A percentile compares a stretch with the other conserved stretches of the same genome.
phyloP scores from a whole-genome alignment of 2,888 invertebrate genomes.

The Nymphalis polychloros region DNA sequence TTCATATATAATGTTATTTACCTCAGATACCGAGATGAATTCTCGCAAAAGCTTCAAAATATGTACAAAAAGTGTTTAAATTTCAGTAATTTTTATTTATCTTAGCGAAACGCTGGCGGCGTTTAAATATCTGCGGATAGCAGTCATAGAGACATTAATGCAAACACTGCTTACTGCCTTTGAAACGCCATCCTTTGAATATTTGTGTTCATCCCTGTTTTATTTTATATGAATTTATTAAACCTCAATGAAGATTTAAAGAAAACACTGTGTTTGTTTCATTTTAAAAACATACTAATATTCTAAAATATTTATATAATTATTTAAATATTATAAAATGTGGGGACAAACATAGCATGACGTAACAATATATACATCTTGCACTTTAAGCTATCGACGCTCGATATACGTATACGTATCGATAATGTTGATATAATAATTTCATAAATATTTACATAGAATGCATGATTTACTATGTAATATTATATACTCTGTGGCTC shows the following conservation, averaged over 20 bases:
- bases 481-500: not conserved
- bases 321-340: too few species aligned
- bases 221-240: slow-evolving; percentile 6
- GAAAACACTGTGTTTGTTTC: not conserved
- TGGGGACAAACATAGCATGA: too few species aligned
- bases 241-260: not conserved
- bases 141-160: slow-evolving; percentile 67
- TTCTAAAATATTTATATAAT: too few species aligned
- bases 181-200: slow-evolving; percentile 62
- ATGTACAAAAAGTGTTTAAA: slow-evolving; percentile 73
- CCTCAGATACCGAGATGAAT: slow-evolving; percentile 33
- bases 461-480: too few species aligned
- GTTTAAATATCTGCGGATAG: slow-evolving; percentile 73
- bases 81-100: slow-evolving; percentile 71
- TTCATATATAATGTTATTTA: slow-evolving; percentile 19
- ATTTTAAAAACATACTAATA: not conserved
- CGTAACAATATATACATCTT: too few species aligned
- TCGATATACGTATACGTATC: too few species aligned
- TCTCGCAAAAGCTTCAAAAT: slow-evolving; percentile 43
- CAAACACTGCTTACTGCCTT: slow-evolving; percentile 69
- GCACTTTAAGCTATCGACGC: too few species aligned
- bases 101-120: slow-evolving; percentile 66
- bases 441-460: too few species aligned
- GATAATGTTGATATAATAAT: too few species aligned
- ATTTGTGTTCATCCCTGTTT: slow-evolving; percentile 45